Percentiles rank a stretch among this genome's conserved stretches.
phyloP scores from a whole-genome alignment of 2,797 vertebrate genomes.

The Tolypeutes matacus region DNA sequence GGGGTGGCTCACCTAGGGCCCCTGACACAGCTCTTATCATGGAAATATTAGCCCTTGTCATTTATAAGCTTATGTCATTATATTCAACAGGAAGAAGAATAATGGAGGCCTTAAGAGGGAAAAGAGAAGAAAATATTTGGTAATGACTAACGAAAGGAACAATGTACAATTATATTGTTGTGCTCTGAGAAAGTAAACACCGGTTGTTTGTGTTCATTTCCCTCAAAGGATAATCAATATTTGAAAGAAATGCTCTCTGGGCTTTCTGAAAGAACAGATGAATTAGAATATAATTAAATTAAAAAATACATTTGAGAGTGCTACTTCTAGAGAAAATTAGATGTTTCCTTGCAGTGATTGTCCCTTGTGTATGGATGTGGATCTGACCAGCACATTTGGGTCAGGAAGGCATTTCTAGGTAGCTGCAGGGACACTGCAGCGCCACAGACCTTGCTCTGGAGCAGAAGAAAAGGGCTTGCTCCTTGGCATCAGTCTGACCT shows the following conservation, averaged over 20 bases:
- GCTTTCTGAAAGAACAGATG: not conserved
- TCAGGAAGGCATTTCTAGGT: not conserved
- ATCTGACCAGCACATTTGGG: not conserved
- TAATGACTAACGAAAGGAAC: not conserved
- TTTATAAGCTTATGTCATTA: not conserved
- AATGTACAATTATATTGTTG: not conserved
- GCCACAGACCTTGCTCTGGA: not conserved
- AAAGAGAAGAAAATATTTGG: not conserved
- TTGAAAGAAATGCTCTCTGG: not conserved
- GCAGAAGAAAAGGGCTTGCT: accelerated
- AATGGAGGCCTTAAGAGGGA: not conserved
- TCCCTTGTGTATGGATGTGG: not conserved
- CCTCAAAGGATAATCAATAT: not conserved
- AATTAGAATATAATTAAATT: not conserved
- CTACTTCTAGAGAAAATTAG: not conserved
- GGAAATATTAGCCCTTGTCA: too few relatives aligned
- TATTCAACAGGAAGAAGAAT: not conserved
- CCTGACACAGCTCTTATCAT: not conserved
- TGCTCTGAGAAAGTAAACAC: not conserved
- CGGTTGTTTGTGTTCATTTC: not conserved
- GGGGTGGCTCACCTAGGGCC: not conserved
- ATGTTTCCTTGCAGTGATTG: not conserved
- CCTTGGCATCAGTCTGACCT: accelerated
- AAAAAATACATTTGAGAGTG: not conserved
- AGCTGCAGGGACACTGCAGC: not conserved